Conservation (phyloP, 2,888 invertebrate genomes). For the Drosophila trichaetosa region DNA sequence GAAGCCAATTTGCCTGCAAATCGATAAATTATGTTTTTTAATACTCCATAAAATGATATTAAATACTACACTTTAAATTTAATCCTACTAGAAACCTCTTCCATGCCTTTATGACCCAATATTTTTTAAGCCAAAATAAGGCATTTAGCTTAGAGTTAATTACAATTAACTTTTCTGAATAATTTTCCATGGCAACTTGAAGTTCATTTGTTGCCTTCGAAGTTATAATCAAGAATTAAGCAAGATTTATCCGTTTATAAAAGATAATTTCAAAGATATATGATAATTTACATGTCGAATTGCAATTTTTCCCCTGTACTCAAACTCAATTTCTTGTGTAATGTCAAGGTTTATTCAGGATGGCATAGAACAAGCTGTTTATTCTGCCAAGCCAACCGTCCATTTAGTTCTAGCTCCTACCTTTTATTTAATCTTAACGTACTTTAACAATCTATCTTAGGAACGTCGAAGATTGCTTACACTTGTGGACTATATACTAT, state of each 20-base stretch:
- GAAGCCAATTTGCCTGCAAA: conserved; percentile 88
- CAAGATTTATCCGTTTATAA: not conserved
- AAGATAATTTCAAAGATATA: not conserved
- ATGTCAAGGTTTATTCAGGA: not conserved
- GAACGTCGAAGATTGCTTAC: not conserved
- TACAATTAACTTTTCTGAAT: not conserved
- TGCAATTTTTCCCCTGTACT: not conserved
- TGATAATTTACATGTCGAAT: not conserved
- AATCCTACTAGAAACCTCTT: not conserved
- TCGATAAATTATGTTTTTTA: too few species aligned
- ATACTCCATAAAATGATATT: too few species aligned
- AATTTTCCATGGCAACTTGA: not conserved
- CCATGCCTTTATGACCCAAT: not conserved
- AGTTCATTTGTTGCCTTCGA: not conserved
- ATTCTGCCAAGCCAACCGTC: too few species aligned
- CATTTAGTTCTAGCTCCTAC: too few species aligned
- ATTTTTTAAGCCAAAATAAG: not conserved
- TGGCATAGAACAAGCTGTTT: too few species aligned
- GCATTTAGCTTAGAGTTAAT: not conserved
- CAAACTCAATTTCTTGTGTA: not conserved
- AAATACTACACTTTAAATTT: too few species aligned
- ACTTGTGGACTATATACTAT: not conserved
- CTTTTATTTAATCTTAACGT: not conserved
- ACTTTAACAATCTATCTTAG: not conserved
- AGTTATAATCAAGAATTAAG: not conserved